A percentile compares a stretch with the other conserved stretches of the same genome.
phyloP scores from a whole-genome alignment of 2,797 vertebrate genomes.

The Parauchenoglanis punctatus region DNA sequence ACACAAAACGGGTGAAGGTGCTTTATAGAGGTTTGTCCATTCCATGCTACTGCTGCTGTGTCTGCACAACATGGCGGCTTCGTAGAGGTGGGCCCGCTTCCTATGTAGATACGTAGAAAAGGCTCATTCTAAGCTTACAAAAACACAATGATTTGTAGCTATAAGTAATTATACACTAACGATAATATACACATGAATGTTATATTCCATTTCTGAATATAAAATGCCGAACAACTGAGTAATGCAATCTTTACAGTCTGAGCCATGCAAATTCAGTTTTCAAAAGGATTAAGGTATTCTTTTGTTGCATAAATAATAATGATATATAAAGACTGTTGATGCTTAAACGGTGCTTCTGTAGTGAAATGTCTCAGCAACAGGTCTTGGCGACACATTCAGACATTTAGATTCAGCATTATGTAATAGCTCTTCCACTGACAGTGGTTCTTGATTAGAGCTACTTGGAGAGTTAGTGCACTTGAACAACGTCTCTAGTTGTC shows the following conservation, averaged over 20 bases:
- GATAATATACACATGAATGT: too few relatives aligned
- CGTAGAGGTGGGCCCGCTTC: too few relatives aligned
- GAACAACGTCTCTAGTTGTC: slow-evolving; percentile 60
- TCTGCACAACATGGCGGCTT: too few relatives aligned
- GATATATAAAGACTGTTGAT: too few relatives aligned
- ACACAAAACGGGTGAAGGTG: too few relatives aligned
- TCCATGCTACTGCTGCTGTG: too few relatives aligned
- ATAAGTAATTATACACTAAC: too few relatives aligned
- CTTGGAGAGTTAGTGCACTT: slow-evolving; percentile 61
- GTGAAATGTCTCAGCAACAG: not conserved
- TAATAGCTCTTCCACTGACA: slow-evolving; percentile 60
- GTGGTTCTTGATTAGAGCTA: slow-evolving; percentile 58
- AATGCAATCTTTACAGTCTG: not conserved
- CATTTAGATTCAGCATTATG: not conserved
- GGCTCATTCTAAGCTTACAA: too few relatives aligned
- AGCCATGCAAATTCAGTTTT: not conserved
- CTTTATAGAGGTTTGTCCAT: too few relatives aligned
- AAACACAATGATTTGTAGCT: too few relatives aligned
- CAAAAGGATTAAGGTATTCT: not conserved
- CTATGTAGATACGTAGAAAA: too few relatives aligned
- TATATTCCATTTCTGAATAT: too few relatives aligned
- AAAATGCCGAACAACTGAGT: not conserved
- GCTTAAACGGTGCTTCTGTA: not conserved
- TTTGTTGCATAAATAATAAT: not conserved
- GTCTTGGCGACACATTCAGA: not conserved